Conservation (phyloP, 2,113 vertebrate species). For the Ageneiosus marmoratus region DNA sequence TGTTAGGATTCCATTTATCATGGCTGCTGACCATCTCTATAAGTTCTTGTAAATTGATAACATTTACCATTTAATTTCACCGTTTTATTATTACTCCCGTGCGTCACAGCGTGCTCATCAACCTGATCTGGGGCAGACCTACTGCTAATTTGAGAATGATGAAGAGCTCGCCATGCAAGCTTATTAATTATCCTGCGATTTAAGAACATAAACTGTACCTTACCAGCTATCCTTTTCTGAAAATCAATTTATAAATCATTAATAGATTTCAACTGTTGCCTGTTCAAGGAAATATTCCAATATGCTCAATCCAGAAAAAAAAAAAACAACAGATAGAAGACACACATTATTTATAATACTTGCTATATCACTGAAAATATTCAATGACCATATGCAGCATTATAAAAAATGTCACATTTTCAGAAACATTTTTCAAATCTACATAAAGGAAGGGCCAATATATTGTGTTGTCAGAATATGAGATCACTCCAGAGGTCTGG, state of each 20-base stretch:
- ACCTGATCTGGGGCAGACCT: neutral
- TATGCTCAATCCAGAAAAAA: too few species aligned
- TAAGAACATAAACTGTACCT: neutral
- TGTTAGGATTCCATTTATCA: neutral
- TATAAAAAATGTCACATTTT: neutral
- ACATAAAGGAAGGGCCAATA: neutral
- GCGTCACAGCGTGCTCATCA: neutral
- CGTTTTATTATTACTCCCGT: neutral
- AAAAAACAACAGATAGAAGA: neutral
- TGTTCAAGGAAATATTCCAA: neutral
- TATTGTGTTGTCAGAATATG: neutral
- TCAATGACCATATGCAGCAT: neutral
- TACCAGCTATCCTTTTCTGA: neutral
- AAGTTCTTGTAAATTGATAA: neutral
- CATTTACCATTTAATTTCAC: neutral
- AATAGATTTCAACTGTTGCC: neutral
- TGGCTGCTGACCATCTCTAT: neutral
- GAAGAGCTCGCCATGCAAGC: neutral
- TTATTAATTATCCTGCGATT: neutral
- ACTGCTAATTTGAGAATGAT: neutral
- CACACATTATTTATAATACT: neutral
- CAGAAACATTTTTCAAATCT: neutral
- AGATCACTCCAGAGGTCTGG: neutral
- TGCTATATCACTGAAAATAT: neutral
- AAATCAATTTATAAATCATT: neutral